Base-by-base conservation (phyloP, 2,113 vertebrate genomes). In the Cranoglanis bouderius region DNA sequence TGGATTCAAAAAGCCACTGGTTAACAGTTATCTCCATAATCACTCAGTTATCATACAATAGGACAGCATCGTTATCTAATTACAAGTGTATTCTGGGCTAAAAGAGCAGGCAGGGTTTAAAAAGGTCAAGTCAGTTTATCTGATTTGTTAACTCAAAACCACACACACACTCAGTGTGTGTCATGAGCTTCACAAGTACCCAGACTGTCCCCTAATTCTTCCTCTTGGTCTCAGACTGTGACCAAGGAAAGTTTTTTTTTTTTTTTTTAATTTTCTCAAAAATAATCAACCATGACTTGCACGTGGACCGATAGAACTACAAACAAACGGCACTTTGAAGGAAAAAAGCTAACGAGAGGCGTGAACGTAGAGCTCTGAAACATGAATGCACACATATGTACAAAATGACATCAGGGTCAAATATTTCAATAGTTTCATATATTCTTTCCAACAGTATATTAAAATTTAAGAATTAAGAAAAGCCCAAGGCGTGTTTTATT, bases 131-230 rank as follows among this genome's bases (percentile, higher is more conserved):
- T 75, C 84, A 51, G 65, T 63, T 86, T 55, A 85, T 88, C 77
- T 83, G 89, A 84, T 82, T 83, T 32, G 40, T 86, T 90, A 53
- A 55, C 85, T 88, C 85, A 88, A 75, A 18, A 24, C 38, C 70
- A 51, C 29, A 78, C 49, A 55, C 43, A 43, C 29, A 18, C 82
- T 67, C 81, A 82, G 77, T 55, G 38, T 55, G 77, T 63, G 55
- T 85, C 87, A 82, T 40, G 72, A 82, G 85, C n/a, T 57, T 24
- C 70, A 84, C 70, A 89, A 67, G n/a, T 49, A 35, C 46, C n/a
- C 21, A 89, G 80, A 61, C 87, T 61, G 63, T 13, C 70, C 19
- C 57, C 49, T 87, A 82, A 67, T 67, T 55, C 85, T 35, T 65
- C 46, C 35, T 70, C 19, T 8, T 0, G 8, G 59, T 49, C 32